Conservation (phyloP, 2,888 invertebrate species). For the Cylloceria caligata region DNA sequence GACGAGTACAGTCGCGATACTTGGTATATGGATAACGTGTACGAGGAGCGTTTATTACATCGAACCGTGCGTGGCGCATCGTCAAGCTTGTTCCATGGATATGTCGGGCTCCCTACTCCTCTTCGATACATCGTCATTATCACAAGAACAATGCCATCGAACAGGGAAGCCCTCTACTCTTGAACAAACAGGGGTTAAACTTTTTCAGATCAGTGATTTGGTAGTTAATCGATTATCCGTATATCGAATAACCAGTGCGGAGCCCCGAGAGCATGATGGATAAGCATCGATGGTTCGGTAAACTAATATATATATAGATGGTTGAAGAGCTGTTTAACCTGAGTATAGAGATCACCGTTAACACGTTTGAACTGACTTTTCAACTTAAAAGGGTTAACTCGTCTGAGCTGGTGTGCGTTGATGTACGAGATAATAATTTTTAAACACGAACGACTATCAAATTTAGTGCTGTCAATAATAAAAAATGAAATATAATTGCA, state of each 20-base stretch:
- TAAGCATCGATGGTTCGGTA: slow-evolving; percentile 26
- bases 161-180: slow-evolving; percentile 47
- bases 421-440: background rate
- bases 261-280: slow-evolving; percentile 43
- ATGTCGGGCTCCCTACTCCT: slow-evolving; percentile 13
- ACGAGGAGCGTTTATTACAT: slow-evolving; percentile 36
- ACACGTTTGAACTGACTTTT: slow-evolving; percentile 68
- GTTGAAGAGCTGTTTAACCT: slow-evolving; percentile 50
- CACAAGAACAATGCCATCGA: slow-evolving; percentile 59
- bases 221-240: slow-evolving; percentile 71
- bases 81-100: slow-evolving; percentile 24
- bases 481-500: no score
- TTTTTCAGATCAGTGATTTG: slow-evolving; percentile 70
- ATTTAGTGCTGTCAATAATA: no score
- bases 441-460: no score
- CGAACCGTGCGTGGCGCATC: slow-evolving; percentile 6
- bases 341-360: slow-evolving; percentile 34
- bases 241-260: slow-evolving; percentile 63
- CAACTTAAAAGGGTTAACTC: slow-evolving; percentile 10
- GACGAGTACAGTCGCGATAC: slow-evolving; percentile 24
- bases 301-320: slow-evolving; percentile 23
- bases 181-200: slow-evolving; percentile 68
- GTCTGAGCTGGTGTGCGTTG: background rate
- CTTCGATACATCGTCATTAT: slow-evolving; percentile 67
- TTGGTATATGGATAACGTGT: slow-evolving; percentile 22